Evolutionary conservation across 2,113 vertebrate species (phyloP).

Genomic region (Vireo altiloquus): DNA sequence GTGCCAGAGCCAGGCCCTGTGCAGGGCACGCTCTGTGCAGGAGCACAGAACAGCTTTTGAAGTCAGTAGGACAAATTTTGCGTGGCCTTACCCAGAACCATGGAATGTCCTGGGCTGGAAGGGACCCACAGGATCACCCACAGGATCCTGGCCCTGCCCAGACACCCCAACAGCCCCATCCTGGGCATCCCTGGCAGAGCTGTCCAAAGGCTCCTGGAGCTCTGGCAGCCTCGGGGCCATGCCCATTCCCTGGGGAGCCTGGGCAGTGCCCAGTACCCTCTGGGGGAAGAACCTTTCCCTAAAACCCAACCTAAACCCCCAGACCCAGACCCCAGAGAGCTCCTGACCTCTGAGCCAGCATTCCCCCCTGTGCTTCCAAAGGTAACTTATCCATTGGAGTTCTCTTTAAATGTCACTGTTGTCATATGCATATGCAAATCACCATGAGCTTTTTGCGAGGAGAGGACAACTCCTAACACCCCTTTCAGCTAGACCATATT

Average conservation of each 20-base stretch:
- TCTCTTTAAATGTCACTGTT: neutral
- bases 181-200: neutral
- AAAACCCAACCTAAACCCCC: neutral
- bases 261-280: neutral
- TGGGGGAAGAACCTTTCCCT: neutral
- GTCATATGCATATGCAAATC: neutral
- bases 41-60: accelerated
- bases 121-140: neutral
- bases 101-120: too few species aligned
- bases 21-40: accelerated
- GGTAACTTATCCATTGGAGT: neutral
- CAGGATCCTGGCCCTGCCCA: accelerated
- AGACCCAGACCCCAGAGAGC: neutral
- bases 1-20: too few species aligned
- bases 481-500: neutral
- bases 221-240: neutral
- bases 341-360: neutral
- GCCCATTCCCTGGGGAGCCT: neutral
- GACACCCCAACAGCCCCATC: neutral
- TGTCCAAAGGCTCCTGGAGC: neutral
- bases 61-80: neutral
- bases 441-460: neutral
- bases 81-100: neutral
- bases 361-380: neutral
- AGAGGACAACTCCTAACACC: neutral